phyloP scores from a whole-genome alignment of 2,888 invertebrate genomes.

The Scelioninae gen. 1 region DNA sequence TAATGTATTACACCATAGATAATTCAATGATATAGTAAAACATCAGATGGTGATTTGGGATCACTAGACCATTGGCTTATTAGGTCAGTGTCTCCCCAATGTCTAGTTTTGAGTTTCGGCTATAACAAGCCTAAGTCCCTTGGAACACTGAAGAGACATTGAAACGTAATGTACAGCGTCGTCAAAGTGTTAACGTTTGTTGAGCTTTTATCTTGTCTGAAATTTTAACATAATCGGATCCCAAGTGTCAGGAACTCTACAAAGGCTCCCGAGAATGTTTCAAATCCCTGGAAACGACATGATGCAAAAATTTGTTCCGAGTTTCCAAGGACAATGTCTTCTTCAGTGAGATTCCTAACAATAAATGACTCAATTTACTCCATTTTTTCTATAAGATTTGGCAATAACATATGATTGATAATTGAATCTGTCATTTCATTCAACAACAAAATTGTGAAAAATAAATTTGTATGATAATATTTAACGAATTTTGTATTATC shows the following conservation, averaged over 20 bases:
- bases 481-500: no score
- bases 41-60: conserved; percentile 7
- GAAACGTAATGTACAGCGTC: conserved; percentile 49
- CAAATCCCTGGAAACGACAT: neutral
- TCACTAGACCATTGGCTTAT: conserved; percentile 21
- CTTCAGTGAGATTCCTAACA: neutral
- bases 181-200: conserved; percentile 50
- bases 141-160: conserved; percentile 46
- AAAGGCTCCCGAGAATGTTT: conserved; percentile 27
- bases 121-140: conserved; percentile 31
- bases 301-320: conserved; percentile 6
- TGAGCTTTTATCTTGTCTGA: conserved; percentile 54
- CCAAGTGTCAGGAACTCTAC: conserved; percentile 51
- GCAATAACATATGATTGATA: no score
- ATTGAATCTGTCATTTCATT: no score
- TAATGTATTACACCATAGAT: no score
- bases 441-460: no score
- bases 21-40: conserved; percentile 13
- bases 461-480: no score
- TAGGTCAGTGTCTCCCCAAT: conserved; percentile 50
- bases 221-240: conserved; percentile 67
- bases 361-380: no score
- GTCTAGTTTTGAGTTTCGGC: conserved; percentile 36
- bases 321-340: neutral
- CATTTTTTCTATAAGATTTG: no score